phyloP scores from a whole-genome alignment of 2,113 vertebrate species.

The Gallinago undulata region DNA sequence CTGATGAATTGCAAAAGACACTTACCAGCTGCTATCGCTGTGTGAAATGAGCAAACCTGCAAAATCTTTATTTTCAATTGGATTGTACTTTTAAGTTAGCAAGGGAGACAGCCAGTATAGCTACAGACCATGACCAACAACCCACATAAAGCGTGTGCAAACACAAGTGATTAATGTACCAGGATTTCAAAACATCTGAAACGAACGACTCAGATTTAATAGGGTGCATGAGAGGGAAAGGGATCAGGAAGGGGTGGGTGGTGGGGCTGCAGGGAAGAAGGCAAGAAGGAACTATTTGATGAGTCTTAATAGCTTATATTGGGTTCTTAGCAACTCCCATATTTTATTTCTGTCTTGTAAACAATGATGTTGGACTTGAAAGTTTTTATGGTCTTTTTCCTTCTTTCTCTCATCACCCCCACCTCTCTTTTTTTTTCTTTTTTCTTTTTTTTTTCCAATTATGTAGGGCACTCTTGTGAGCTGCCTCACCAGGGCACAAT shows the following conservation, averaged over 20 bases:
- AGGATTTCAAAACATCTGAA: slow-evolving; percentile 70
- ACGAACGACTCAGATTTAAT: slow-evolving; percentile 59
- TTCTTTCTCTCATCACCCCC: not conserved
- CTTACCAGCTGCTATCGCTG: slow-evolving; percentile 82
- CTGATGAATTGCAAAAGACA: slow-evolving; percentile 85
- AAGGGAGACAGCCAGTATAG: slow-evolving; percentile 78
- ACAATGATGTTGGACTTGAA: slow-evolving; percentile 34
- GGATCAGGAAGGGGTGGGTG: not conserved
- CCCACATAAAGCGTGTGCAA: slow-evolving; percentile 76
- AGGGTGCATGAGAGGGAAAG: slow-evolving; percentile 13
- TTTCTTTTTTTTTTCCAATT: slow-evolving; percentile 39
- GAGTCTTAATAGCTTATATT: slow-evolving; percentile 42
- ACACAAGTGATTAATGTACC: slow-evolving; percentile 79
- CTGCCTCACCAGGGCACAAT: slow-evolving; percentile 59
- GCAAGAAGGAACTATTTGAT: slow-evolving; percentile 51
- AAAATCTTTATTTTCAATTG: slow-evolving; percentile 84
- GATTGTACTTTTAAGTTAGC: slow-evolving; percentile 83
- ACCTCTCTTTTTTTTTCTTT: not conserved
- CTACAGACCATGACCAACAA: slow-evolving; percentile 80
- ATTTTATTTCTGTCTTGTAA: slow-evolving; percentile 56
- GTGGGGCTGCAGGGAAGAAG: not conserved
- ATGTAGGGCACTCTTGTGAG: slow-evolving; percentile 51
- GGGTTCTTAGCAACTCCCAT: slow-evolving; percentile 35
- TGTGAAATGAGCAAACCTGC: slow-evolving; percentile 84
- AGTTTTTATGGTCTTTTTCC: slow-evolving; percentile 19